Evolutionary conservation across 2,113 vertebrate genomes (phyloP).

Genomic region (Epinephelus fuscoguttatus): DNA sequence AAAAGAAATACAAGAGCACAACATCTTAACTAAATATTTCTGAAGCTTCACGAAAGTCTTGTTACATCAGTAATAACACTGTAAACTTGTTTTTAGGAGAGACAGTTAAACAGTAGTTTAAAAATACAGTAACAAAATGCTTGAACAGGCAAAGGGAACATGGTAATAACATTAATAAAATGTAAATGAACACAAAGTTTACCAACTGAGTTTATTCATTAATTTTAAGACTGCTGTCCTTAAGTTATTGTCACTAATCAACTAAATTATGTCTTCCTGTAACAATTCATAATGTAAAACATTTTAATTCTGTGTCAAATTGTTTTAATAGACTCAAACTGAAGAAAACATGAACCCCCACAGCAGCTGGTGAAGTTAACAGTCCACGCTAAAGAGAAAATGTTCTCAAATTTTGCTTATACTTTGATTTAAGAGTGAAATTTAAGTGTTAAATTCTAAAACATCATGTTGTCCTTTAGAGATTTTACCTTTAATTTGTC

Average conservation of each 20-base stretch:
- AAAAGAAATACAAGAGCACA: background rate
- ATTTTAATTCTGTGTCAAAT: background rate
- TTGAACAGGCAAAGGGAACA: background rate
- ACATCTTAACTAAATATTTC: background rate
- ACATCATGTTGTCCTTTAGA: background rate
- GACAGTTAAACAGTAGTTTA: background rate
- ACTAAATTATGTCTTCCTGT: background rate
- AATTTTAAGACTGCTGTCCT: background rate
- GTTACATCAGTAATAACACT: background rate
- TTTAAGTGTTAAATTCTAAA: background rate
- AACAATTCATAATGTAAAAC: background rate
- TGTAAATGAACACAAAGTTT: background rate
- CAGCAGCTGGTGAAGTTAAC: background rate
- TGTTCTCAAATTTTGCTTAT: too few relatives aligned
- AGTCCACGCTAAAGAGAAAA: background rate
- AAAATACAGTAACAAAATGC: background rate
- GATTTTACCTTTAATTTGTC: background rate
- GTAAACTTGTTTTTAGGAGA: background rate
- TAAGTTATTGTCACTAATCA: background rate
- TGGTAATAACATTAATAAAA: background rate
- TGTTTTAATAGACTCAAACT: background rate
- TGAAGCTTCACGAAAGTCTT: background rate
- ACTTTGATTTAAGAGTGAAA: slow-evolving; percentile 3
- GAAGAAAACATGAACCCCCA: background rate
- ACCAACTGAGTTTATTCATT: background rate